These are phyloP conservation scores for Spialia ferax DNA, from an alignment of 2,888 invertebrate genomes.

Conservation along the genomic window DNA sequence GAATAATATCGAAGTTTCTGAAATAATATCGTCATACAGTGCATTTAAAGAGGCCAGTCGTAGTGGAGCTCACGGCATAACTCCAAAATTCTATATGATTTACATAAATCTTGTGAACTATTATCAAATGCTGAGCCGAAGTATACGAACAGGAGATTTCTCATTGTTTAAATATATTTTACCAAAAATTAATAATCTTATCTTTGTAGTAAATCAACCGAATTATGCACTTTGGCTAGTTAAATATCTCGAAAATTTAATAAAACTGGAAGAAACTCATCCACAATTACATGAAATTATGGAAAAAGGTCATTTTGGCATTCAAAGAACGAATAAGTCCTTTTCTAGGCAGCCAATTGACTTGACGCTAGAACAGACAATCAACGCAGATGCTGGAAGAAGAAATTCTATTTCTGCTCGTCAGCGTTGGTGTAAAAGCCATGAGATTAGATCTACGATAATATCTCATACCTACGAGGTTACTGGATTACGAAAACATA, in stretches of 20 bases:
- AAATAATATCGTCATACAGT: too few relatives aligned
- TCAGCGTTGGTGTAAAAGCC: slow-evolving; percentile 51
- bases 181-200: slow-evolving; percentile 46
- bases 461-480: background rate
- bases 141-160: slow-evolving; percentile 42
- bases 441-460: slow-evolving; percentile 19
- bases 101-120: slow-evolving; percentile 45
- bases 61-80: slow-evolving; percentile 46
- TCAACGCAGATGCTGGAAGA: slow-evolving; percentile 50
- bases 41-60: background rate
- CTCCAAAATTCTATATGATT: slow-evolving; percentile 46
- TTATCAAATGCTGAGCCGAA: background rate
- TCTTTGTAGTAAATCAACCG: slow-evolving; percentile 48
- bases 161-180: slow-evolving; percentile 46
- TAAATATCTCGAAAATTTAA: slow-evolving; percentile 31
- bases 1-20: background rate
- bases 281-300: slow-evolving; percentile 42
- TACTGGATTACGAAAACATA: background rate
- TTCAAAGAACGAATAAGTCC: slow-evolving; percentile 44
- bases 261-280: slow-evolving; percentile 42
- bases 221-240: slow-evolving; percentile 42
- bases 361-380: slow-evolving; percentile 38
- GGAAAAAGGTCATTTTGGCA: slow-evolving; percentile 40
- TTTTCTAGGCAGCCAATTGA: slow-evolving; percentile 46
- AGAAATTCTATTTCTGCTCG: slow-evolving; percentile 49